Evolutionary conservation across 2,797 vertebrate species (phyloP), one percentile per base, ranked within the genome.

Genomic region (Apogon hyalosoma): DNA sequence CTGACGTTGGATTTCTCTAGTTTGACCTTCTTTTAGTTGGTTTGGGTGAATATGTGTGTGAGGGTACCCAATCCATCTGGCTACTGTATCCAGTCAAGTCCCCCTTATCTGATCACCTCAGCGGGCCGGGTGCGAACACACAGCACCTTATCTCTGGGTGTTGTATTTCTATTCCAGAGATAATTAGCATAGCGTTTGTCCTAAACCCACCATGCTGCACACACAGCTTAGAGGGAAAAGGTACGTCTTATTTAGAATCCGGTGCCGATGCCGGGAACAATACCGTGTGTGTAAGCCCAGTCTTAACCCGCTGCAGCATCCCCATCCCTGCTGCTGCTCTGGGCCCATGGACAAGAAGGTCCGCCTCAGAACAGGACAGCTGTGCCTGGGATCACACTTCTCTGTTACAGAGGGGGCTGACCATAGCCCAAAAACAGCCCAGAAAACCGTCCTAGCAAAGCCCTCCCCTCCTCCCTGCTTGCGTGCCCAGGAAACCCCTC

Each of bases 101-200:
- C 0, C 10, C 31, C 82, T 88, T 87, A 92, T 92, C 87, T 87
- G 90, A 92, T 92, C 86, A 80, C 86, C 79, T 87, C 79, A 39
- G 77, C 50, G 40, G 82, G 68, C 85, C 83, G 75, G 86, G 88
- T 83, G 89, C 88, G 79, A 90, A 91, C 83, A 85, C 83, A 82
- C 86, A 82, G 80, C 69, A 50, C 67, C 79, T 89, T 90, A 90
- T 91, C 90, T 85, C 21, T 3, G 3, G 76, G 90, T 85, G 86
- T 92, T 88, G 86, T 74, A 78, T 91, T 91, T 90, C 88, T 84
- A 78, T 77, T 86, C 79, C 73, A 60, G 54, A 60, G 69, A 77
- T 88, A 75, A 91, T 91, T 92, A 90, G 87, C 89, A 90, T 89
- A 87, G 77, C 63, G 9, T 87, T 90, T 88, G 87, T 91, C 79